Base-by-base conservation (phyloP, 1,140 invertebrate species). In the Drosophila carrolli region DNA sequence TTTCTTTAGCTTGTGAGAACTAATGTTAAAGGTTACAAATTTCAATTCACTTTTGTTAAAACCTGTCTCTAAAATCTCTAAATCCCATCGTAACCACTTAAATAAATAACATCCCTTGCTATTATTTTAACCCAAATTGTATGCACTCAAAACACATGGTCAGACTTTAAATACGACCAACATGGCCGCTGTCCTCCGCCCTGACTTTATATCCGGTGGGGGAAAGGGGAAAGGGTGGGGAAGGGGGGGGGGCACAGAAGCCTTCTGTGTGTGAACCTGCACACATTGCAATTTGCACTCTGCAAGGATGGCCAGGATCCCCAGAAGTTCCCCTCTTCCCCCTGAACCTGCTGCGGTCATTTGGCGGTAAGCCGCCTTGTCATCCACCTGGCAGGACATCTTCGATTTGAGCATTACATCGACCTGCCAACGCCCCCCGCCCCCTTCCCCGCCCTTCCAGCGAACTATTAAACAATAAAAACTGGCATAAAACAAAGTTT, bases 351-450 rank as follows among this genome's bases (percentile, higher is more conserved):
- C 46, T 88, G 84, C 51, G 83, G 84, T 88, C 83, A 72, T 89
- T 89, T 80, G 80, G 83, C 80, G 83, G 83, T 88, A 84, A 79
- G 84, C 83, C 83, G 65, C 80, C 84, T 88, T 89, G 76, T 85
- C 81, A 66, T 80, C 65, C 68, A 71, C 59, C 61, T 62, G 75
- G 62, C 68, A 58, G 61, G 62, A 84, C 70, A 82, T 86, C 84
- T 86, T 89, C 83, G 83, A 88, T 88, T 84, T 78, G 54, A 40
- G 65, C 29, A 72, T 72, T 72, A 72, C 68, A 58, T 46, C 32
- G 23, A 27, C 66, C 66, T 44, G 29, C n/a, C 37, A 16, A 16
- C 16, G 16, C 16, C 16, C 16, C 1, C 37, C 60, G 16, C 65
- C 14, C 35, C 54, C 48, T 59, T 50, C 23, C 50, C 68, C 70